These are phyloP conservation scores for Mya arenaria DNA, from an alignment of 1,140 invertebrate species.

Conservation along the genomic window DNA sequence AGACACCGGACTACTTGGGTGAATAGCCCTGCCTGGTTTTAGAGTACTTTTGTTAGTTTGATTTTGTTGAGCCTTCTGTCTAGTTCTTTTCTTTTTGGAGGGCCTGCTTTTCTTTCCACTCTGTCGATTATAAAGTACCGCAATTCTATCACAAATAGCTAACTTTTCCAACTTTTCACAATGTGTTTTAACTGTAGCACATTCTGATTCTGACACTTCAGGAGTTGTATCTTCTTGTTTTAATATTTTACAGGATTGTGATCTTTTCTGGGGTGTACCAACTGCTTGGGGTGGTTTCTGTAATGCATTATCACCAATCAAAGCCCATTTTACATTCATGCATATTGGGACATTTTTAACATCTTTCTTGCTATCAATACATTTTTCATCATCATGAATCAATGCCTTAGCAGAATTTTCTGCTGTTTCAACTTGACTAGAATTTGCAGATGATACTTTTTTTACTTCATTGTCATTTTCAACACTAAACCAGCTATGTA, in stretches of 20 bases:
- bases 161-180: neutral
- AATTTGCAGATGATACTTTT: neutral
- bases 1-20: neutral
- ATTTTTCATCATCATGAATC: neutral
- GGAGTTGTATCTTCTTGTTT: too few relatives aligned
- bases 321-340: too few relatives aligned
- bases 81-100: conserved; percentile 36
- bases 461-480: conserved; percentile 14
- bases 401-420: neutral
- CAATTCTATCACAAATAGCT: neutral
- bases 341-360: too few relatives aligned
- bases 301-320: too few relatives aligned
- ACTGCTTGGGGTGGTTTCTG: too few relatives aligned
- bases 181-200: neutral
- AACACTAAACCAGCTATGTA: conserved; percentile 48
- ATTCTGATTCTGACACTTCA: too few relatives aligned
- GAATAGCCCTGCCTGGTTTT: neutral
- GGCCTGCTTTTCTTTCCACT: conserved; percentile 20
- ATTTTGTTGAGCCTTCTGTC: conserved; percentile 40
- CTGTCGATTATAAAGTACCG: conserved; percentile 24
- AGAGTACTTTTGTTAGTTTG: neutral
- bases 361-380: too few relatives aligned
- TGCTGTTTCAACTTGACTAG: conserved; percentile 20
- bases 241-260: too few relatives aligned
- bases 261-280: too few relatives aligned